Conservation (phyloP, 2,888 invertebrate genomes). For the Drosophila melanocephala region DNA sequence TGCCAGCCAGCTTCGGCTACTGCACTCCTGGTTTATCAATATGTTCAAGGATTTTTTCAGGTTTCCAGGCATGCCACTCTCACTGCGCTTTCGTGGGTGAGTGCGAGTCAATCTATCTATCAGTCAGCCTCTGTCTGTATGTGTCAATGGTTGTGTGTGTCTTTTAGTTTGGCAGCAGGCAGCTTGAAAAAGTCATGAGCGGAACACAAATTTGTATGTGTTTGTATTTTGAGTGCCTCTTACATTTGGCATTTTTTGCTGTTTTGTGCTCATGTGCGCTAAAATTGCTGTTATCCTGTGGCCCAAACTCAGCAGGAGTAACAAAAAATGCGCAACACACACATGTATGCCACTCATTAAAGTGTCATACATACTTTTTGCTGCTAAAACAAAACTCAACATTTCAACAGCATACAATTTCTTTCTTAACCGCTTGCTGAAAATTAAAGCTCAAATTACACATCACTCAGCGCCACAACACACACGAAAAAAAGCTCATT, state of each 20-base stretch:
- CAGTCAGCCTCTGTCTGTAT: background rate
- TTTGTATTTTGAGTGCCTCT: conserved; percentile 19
- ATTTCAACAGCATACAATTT: background rate
- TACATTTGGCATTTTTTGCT: conserved; percentile 49
- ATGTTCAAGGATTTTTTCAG: conserved; percentile 83
- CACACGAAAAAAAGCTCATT: conserved; percentile 32
- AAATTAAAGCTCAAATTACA: conserved; percentile 54
- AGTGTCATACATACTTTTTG: background rate
- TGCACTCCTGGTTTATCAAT: conserved; percentile 82
- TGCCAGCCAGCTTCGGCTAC: conserved; percentile 62
- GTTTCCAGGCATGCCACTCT: conserved; percentile 56
- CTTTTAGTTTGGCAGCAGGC: conserved; percentile 26
- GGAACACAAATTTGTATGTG: conserved; percentile 9
- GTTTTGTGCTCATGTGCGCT: conserved; percentile 34
- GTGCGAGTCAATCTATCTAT: conserved; percentile 1
- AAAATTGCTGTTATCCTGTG: conserved; percentile 75
- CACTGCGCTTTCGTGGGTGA: background rate
- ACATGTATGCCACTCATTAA: conserved; percentile 3
- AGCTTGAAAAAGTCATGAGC: conserved; percentile 49
- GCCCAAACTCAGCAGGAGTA: conserved; percentile 76
- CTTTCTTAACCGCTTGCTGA: conserved; percentile 9
- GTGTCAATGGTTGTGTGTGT: conserved; percentile 11
- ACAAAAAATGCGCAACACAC: conserved; percentile 71
- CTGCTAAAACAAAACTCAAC: conserved; percentile 9
- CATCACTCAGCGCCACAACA: conserved; percentile 33